phyloP scores from a whole-genome alignment of 2,888 invertebrate genomes.

The Maniola hyperantus region DNA sequence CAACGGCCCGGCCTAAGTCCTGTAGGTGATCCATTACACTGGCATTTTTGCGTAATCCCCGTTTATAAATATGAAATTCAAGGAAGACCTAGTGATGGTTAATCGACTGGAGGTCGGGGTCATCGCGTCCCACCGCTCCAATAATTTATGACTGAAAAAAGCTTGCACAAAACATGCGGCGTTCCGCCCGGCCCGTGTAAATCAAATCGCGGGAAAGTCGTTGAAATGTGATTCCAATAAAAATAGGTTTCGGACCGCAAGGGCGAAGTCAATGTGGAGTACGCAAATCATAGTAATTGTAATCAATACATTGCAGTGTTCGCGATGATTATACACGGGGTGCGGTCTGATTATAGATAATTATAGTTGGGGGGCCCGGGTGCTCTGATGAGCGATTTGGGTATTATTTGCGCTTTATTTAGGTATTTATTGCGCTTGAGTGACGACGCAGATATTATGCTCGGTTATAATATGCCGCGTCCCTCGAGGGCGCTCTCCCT shows the following conservation, averaged over 20 bases:
- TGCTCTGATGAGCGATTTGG: conserved; percentile 82
- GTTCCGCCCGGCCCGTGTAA: conserved; percentile 34
- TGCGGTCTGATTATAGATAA: conserved; percentile 64
- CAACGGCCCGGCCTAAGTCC: conserved; percentile 71
- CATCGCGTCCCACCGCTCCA: conserved; percentile 62
- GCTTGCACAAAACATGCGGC: conserved; percentile 42
- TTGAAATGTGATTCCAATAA: conserved; percentile 38
- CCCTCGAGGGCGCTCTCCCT: conserved; percentile 68
- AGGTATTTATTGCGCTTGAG: conserved; percentile 84
- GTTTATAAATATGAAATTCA: conserved; percentile 83
- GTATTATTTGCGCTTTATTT: conserved; percentile 87
- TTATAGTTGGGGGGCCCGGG: conserved; percentile 73
- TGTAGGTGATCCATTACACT: conserved; percentile 81
- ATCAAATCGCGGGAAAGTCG: conserved; percentile 35
- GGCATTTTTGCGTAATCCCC: conserved; percentile 82
- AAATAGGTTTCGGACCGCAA: conserved; percentile 38
- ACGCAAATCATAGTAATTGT: conserved; percentile 53
- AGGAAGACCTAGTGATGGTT: conserved; percentile 80
- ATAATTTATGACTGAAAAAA: conserved; percentile 68
- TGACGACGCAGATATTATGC: conserved; percentile 81
- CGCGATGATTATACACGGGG: conserved; percentile 64
- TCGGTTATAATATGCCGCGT: conserved; percentile 62
- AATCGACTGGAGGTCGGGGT: conserved; percentile 82
- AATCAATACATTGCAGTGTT: conserved; percentile 49
- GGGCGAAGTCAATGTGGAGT: conserved; percentile 42